These are phyloP conservation scores for Loriculus beryllinus DNA, from an alignment of 2,797 vertebrate species.

Conservation along the genomic window DNA sequence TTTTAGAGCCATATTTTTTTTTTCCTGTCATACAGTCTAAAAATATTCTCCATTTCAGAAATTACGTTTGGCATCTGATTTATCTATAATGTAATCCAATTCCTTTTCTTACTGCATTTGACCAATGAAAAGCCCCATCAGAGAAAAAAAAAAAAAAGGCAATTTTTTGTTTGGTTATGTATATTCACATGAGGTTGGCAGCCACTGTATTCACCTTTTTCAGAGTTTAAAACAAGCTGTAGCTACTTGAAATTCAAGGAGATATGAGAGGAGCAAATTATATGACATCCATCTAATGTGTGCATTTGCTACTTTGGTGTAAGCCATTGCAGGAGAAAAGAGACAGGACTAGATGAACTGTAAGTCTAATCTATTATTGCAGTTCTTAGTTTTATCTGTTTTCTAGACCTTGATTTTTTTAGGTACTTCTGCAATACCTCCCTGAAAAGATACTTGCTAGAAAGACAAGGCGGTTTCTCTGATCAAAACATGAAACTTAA, in stretches of 20 bases:
- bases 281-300: not conserved
- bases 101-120: constrained; percentile 4
- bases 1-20: constrained; percentile 47
- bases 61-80: constrained; percentile 61
- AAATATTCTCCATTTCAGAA: constrained; percentile 67
- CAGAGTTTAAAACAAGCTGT: not conserved
- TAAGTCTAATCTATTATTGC: not conserved
- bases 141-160: not conserved
- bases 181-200: not conserved
- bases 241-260: not conserved
- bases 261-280: not conserved
- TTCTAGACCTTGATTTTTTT: not conserved
- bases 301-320: not conserved
- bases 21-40: constrained; percentile 50
- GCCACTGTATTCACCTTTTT: not conserved
- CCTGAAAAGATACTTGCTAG: not conserved
- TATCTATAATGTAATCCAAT: constrained; percentile 47
- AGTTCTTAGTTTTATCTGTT: not conserved
- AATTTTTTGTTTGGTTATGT: not conserved
- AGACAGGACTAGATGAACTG: not conserved
- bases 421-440: not conserved
- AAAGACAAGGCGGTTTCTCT: not conserved
- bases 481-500: not conserved
- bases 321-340: not conserved
- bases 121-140: not conserved